Conservation (phyloP, 2,888 invertebrate genomes). For the Mesorhabditis belari region DNA sequence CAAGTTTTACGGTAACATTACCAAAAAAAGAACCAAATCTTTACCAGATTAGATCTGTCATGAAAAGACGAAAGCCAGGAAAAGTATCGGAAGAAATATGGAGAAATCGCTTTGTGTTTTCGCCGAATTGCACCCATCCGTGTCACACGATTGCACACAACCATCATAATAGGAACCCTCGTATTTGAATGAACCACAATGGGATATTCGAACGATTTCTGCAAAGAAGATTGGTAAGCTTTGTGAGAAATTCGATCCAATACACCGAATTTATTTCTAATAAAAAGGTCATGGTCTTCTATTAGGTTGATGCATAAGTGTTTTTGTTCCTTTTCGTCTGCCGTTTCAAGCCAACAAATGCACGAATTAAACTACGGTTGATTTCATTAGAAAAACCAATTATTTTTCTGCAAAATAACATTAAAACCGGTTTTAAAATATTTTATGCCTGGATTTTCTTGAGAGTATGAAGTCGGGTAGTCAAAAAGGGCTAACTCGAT, state of each 20-base stretch:
- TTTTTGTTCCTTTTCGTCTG: too few relatives aligned
- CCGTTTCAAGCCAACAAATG: too few relatives aligned
- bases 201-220: conserved; percentile 91
- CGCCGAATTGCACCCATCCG: conserved; percentile 48
- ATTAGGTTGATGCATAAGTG: too few relatives aligned
- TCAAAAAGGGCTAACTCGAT: too few relatives aligned
- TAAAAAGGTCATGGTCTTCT: background rate
- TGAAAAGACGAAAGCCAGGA: background rate
- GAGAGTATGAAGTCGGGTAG: too few relatives aligned
- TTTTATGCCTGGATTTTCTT: too few relatives aligned
- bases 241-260: background rate
- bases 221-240: conserved; percentile 14
- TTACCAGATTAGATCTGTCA: background rate
- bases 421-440: too few relatives aligned
- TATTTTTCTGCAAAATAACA: too few relatives aligned
- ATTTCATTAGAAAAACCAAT: too few relatives aligned
- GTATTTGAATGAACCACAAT: conserved; percentile 88
- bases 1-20: too few relatives aligned
- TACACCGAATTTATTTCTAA: background rate
- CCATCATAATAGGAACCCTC: conserved; percentile 46
- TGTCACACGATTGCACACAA: conserved; percentile 45
- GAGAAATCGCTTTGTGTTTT: background rate
- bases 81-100: background rate
- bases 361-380: too few relatives aligned
- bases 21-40: too few relatives aligned